Conservation (phyloP, 2,888 invertebrate species). For the Rhagium mordax region DNA sequence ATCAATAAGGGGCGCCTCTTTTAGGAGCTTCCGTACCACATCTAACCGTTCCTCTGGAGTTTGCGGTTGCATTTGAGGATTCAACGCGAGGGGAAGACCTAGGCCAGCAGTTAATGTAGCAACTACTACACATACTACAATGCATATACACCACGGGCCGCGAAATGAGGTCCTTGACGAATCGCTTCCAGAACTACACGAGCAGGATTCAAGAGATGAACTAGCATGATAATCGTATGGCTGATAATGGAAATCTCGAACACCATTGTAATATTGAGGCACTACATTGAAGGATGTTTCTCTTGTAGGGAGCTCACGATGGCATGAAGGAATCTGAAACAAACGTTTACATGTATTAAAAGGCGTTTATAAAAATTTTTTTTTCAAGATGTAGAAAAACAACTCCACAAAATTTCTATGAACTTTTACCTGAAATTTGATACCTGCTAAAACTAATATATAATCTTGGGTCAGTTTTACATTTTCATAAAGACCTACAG, state of each 20-base stretch:
- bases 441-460: too few relatives aligned
- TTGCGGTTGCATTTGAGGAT: slow-evolving; percentile 59
- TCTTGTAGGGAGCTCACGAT: slow-evolving; percentile 63
- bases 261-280: slow-evolving; percentile 63
- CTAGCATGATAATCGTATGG: slow-evolving; percentile 58
- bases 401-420: too few relatives aligned
- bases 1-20: slow-evolving; percentile 81
- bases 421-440: too few relatives aligned
- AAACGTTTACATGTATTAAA: slow-evolving; percentile 30
- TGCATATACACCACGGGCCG: slow-evolving; percentile 73
- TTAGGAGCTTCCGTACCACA: slow-evolving; percentile 76
- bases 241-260: slow-evolving; percentile 56
- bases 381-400: too few relatives aligned
- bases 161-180: slow-evolving; percentile 72
- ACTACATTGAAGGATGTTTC: slow-evolving; percentile 64
- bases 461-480: too few relatives aligned
- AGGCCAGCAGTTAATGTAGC: slow-evolving; percentile 74
- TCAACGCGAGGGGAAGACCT: slow-evolving; percentile 73
- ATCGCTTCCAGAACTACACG: slow-evolving; percentile 71
- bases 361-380: background rate
- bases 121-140: slow-evolving; percentile 75
- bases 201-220: slow-evolving; percentile 62
- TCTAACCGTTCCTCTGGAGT: slow-evolving; percentile 75
- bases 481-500: too few relatives aligned
- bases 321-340: slow-evolving; percentile 64